Evolutionary conservation across 2,888 invertebrate genomes (phyloP).

Genomic region (Plusia festucae): DNA sequence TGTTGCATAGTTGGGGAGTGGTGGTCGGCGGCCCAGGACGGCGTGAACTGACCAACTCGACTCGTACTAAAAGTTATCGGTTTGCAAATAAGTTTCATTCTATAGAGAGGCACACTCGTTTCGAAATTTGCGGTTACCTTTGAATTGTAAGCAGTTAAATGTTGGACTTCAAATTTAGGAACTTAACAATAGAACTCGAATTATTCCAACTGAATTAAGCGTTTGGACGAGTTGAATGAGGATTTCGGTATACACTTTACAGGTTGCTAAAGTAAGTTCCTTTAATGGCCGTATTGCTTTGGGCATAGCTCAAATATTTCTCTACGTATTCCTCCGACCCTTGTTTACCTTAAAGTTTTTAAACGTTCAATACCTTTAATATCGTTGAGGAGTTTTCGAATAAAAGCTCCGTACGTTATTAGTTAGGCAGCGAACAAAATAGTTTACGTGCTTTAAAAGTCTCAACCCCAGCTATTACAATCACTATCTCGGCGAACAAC

Average conservation of each 20-base stretch:
- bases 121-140: constrained; percentile 88
- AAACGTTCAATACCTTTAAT: constrained; percentile 49
- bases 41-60: constrained; percentile 78
- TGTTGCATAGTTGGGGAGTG: constrained; percentile 77
- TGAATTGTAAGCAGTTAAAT: constrained; percentile 89
- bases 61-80: constrained; percentile 83
- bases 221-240: constrained; percentile 83
- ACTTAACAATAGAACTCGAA: constrained; percentile 87
- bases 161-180: constrained; percentile 86
- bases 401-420: constrained; percentile 39
- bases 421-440: constrained; percentile 40
- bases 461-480: constrained; percentile 57
- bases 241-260: constrained; percentile 83
- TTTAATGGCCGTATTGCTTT: constrained; percentile 76
- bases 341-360: constrained; percentile 64
- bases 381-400: constrained; percentile 44
- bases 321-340: constrained; percentile 62
- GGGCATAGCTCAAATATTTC: constrained; percentile 74
- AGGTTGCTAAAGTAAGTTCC: constrained; percentile 82
- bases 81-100: constrained; percentile 87
- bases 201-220: constrained; percentile 87
- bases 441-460: constrained; percentile 55
- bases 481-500: constrained; percentile 69
- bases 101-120: constrained; percentile 84
- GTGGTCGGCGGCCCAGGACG: constrained; percentile 70